Evolutionary conservation across 2,113 vertebrate species (phyloP).

Genomic region (Xerus inauris): DNA sequence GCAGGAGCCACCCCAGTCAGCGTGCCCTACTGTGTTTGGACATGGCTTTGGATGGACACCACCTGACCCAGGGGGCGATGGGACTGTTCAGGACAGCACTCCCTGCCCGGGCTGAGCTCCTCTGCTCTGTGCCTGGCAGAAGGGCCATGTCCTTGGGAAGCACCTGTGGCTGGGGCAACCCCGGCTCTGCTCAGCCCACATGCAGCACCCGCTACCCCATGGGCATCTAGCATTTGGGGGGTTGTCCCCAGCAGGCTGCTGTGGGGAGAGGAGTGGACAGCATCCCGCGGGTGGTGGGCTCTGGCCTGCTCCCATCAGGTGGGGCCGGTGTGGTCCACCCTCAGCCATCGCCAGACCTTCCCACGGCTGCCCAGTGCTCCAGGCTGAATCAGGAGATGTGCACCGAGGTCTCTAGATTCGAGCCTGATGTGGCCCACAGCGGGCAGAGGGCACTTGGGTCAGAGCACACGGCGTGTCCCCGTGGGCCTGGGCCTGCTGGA

Average conservation of each 20-base stretch:
- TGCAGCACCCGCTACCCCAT: background rate
- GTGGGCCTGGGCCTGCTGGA: no score
- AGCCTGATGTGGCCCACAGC: rapidly evolving
- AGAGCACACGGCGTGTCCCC: rapidly evolving
- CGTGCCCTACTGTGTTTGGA: background rate
- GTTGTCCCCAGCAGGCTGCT: background rate
- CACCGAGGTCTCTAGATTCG: background rate
- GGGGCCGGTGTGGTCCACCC: background rate
- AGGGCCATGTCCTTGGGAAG: background rate
- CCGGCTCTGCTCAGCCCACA: background rate
- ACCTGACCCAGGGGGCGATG: background rate
- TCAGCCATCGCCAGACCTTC: background rate
- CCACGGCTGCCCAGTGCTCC: rapidly evolving
- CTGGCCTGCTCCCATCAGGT: rapidly evolving
- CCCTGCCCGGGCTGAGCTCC: background rate
- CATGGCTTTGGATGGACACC: conserved; percentile 60
- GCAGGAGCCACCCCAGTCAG: conserved; percentile 28
- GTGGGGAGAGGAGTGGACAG: background rate
- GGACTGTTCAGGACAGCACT: background rate
- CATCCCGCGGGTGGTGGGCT: rapidly evolving
- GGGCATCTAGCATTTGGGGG: background rate
- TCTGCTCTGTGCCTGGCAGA: background rate
- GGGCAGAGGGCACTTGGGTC: background rate
- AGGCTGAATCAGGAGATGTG: background rate
- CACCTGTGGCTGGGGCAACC: background rate